Evolutionary conservation across 2,888 invertebrate genomes (phyloP).

Genomic region (Drosophila paracracens): DNA sequence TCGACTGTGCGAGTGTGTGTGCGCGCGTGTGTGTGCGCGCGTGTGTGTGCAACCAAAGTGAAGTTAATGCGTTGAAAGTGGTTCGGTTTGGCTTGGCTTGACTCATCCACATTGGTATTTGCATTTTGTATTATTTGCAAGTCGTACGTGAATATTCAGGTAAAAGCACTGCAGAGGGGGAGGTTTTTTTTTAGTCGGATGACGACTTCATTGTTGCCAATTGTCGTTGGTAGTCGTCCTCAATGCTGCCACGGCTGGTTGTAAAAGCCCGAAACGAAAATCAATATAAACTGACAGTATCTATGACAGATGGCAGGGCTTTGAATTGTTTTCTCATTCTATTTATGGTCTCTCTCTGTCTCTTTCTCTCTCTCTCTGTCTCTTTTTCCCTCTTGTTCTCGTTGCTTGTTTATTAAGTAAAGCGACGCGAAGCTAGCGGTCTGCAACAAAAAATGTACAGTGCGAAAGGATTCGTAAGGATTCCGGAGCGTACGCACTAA

Average conservation of each 20-base stretch:
- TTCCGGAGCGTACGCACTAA: slow-evolving; percentile 66
- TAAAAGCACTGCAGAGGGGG: slow-evolving; percentile 37
- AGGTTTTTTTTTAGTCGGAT: slow-evolving; percentile 1
- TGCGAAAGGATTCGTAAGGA: slow-evolving; percentile 76
- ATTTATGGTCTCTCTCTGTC: slow-evolving; percentile 11
- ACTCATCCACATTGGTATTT: slow-evolving; percentile 65
- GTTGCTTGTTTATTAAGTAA: slow-evolving; percentile 69
- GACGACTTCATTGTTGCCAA: slow-evolving; percentile 63
- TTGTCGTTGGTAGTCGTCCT: slow-evolving; percentile 39
- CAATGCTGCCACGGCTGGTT: not conserved
- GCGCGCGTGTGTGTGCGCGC: slow-evolving; percentile 26
- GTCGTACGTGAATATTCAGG: slow-evolving; percentile 69
- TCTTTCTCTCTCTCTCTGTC: not conserved
- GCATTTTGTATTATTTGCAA: slow-evolving; percentile 75
- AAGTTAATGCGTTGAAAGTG: slow-evolving; percentile 78
- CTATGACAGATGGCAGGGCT: slow-evolving; percentile 75
- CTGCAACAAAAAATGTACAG: slow-evolving; percentile 17
- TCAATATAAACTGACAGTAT: slow-evolving; percentile 74
- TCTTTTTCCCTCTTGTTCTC: not conserved
- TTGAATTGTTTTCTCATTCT: slow-evolving; percentile 49
- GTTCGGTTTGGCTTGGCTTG: slow-evolving; percentile 66
- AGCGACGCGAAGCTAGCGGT: slow-evolving; percentile 37
- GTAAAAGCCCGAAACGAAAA: slow-evolving; percentile 37
- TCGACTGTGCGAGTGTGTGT: slow-evolving; percentile 8
- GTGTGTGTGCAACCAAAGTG: slow-evolving; percentile 58